These are phyloP conservation scores for Paradoxurus hermaphroditus DNA, from an alignment of 2,113 vertebrate species.

Conservation along the genomic window DNA sequence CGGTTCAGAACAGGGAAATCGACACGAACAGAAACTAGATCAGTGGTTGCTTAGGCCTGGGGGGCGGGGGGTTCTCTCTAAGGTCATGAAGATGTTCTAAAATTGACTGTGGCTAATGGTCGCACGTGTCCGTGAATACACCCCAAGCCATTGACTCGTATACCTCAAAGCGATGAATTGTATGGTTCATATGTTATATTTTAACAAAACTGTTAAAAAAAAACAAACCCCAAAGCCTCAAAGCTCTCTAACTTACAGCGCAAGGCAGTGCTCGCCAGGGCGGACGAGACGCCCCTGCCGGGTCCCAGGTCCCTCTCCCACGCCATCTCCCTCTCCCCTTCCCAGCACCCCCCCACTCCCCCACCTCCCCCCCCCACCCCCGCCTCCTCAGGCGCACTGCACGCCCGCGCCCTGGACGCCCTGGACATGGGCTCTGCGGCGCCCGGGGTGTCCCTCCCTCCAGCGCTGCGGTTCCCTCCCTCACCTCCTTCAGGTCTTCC, in stretches of 20 bases:
- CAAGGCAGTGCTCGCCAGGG: neutral
- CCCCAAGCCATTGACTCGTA: neutral
- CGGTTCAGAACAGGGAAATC: neutral
- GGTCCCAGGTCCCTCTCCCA: neutral
- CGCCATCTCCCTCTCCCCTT: neutral
- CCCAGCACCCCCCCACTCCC: too few species aligned
- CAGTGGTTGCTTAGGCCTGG: neutral
- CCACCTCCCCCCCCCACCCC: too few species aligned
- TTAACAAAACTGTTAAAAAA: neutral
- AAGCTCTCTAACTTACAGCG: neutral
- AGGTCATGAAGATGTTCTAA: slow-evolving; percentile 26
- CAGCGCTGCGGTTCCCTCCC: neutral
- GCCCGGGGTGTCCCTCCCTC: neutral
- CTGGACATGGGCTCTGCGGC: neutral
- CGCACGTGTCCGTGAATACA: neutral
- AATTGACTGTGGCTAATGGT: neutral
- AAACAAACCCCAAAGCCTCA: neutral
- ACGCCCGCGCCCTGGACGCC: neutral
- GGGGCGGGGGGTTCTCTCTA: neutral
- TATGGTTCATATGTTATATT: neutral
- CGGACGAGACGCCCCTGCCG: neutral
- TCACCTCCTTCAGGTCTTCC: neutral
- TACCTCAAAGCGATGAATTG: neutral
- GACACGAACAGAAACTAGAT: neutral
- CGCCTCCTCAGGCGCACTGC: neutral